These are phyloP conservation scores for Hippocampus kuda DNA, from an alignment of 2,797 vertebrate species.

Conservation along the genomic window DNA sequence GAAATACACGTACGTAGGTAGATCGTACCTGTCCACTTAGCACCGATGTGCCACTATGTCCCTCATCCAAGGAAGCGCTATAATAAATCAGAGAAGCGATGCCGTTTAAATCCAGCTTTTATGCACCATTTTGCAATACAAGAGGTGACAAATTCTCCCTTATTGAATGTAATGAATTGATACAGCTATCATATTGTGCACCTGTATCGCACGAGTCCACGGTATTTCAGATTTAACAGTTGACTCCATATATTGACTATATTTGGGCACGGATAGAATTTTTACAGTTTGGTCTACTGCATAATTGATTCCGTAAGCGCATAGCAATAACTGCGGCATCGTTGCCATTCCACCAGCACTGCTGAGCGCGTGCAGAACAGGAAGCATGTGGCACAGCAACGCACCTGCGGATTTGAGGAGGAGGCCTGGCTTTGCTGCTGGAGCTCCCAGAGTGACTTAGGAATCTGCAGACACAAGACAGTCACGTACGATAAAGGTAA, in stretches of 20 bases:
- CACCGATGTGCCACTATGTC: conserved; percentile 71
- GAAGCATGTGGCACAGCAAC: background rate
- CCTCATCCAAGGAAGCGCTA: conserved; percentile 83
- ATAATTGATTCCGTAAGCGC: background rate
- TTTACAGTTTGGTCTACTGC: background rate
- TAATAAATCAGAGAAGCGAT: conserved; percentile 23
- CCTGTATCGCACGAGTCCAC: no score
- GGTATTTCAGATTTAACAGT: no score
- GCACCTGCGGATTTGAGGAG: conserved; percentile 78
- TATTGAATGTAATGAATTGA: no score
- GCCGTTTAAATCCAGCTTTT: no score
- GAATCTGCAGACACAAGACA: conserved; percentile 59
- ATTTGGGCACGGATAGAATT: background rate
- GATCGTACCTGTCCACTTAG: conserved; percentile 77
- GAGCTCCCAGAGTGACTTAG: conserved; percentile 81
- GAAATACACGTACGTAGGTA: background rate
- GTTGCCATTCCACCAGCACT: background rate
- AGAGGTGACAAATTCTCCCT: no score
- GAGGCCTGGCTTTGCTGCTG: conserved; percentile 77
- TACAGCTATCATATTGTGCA: no score
- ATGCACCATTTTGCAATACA: no score
- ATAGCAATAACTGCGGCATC: background rate
- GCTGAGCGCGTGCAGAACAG: background rate
- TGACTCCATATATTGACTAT: background rate
- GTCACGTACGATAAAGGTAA: background rate